Evolutionary conservation across 2,113 vertebrate genomes (phyloP).

Genomic region (Pantherophis guttatus): DNA sequence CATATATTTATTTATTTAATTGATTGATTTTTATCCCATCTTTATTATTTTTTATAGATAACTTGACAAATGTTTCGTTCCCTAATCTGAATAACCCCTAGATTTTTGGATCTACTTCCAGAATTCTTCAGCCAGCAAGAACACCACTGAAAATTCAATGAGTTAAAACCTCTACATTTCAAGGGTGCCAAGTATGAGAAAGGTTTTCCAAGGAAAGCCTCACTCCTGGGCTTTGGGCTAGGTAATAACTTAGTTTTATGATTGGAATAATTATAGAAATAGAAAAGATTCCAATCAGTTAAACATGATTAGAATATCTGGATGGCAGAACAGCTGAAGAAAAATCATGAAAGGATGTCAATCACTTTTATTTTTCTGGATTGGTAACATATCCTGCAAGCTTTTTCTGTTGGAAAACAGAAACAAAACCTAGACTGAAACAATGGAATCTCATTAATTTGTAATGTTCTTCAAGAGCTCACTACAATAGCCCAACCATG

Average conservation of each 20-base stretch:
- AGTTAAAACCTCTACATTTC: background rate
- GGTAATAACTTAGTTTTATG: background rate
- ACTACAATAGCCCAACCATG: too few species aligned
- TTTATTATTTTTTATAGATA: too few species aligned
- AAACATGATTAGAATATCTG: too few species aligned
- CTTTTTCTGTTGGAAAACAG: background rate
- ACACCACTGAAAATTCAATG: background rate
- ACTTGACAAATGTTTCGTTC: background rate
- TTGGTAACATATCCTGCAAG: background rate
- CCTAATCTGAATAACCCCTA: background rate
- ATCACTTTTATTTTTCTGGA: background rate
- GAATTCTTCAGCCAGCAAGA: background rate
- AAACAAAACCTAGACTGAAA: background rate
- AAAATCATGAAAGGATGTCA: background rate
- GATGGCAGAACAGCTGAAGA: background rate
- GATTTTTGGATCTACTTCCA: background rate
- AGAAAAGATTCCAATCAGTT: background rate
- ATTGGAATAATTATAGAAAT: too few species aligned
- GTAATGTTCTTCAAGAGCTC: too few species aligned
- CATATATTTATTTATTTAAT: background rate
- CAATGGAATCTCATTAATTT: background rate
- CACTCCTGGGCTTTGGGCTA: background rate
- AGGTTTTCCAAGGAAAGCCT: background rate
- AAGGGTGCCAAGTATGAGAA: too few species aligned
- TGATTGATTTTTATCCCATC: background rate